Conservation (phyloP, 1,140 invertebrate species). For the Heliconius himera region DNA sequence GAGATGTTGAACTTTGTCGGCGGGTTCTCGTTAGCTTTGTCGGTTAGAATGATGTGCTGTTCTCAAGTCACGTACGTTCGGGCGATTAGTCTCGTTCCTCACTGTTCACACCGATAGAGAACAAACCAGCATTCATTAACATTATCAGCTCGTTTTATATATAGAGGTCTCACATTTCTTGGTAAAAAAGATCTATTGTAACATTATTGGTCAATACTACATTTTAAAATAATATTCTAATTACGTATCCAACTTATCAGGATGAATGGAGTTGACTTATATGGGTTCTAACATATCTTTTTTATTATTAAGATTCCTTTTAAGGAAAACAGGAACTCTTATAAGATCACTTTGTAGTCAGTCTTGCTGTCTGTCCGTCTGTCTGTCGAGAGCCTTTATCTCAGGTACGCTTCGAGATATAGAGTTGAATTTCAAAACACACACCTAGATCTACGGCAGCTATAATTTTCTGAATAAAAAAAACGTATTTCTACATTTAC, state of each 20-base stretch:
- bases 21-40: constrained; percentile 55
- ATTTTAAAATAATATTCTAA: background rate
- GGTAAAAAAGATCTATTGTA: background rate
- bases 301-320: too few relatives aligned
- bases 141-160: background rate
- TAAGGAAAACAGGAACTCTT: too few relatives aligned
- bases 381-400: too few relatives aligned
- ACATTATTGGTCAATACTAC: background rate
- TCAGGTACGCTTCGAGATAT: too few relatives aligned
- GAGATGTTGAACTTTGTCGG: constrained; percentile 37
- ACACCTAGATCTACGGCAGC: too few relatives aligned
- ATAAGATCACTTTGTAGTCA: too few relatives aligned
- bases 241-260: background rate
- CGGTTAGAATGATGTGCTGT: constrained; percentile 58
- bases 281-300: too few relatives aligned
- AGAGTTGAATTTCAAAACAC: too few relatives aligned
- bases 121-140: constrained; percentile 26
- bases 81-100: constrained; percentile 41
- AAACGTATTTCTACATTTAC: too few relatives aligned
- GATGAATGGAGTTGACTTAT: too few relatives aligned
- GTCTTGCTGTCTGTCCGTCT: too few relatives aligned
- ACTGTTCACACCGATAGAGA: constrained; percentile 26
- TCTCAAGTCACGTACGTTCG: constrained; percentile 51
- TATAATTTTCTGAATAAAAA: too few relatives aligned
- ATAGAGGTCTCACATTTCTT: background rate